phyloP scores from a whole-genome alignment of 1,140 invertebrate species.

The Littorina saxatilis region DNA sequence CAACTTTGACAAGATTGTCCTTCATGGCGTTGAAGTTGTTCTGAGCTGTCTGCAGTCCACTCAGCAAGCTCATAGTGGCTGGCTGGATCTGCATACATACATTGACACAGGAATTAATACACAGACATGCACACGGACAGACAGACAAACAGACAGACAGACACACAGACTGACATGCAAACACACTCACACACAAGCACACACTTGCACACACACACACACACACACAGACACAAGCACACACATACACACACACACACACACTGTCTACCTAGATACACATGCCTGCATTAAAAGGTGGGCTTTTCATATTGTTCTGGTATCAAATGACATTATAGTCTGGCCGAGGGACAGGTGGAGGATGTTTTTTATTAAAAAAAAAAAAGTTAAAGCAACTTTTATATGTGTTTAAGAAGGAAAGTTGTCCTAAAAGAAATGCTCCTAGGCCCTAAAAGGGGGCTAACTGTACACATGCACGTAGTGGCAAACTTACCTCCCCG shows the following conservation, averaged over 20 bases:
- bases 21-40: conserved; percentile 47
- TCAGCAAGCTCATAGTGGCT: conserved; percentile 77
- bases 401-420: too few species aligned
- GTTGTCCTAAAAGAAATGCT: too few species aligned
- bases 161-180: not conserved
- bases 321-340: too few species aligned
- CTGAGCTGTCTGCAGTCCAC: conserved; percentile 39
- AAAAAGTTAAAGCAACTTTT: too few species aligned
- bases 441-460: too few species aligned
- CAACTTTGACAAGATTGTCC: conserved; percentile 42
- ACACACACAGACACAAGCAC: too few species aligned
- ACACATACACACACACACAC: not conserved
- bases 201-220: too few species aligned
- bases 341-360: too few species aligned
- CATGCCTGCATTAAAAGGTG: not conserved
- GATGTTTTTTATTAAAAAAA: too few species aligned
- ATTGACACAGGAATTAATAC: not conserved
- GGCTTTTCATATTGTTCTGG: too few species aligned
- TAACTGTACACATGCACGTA: too few species aligned
- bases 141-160: not conserved
- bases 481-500: not conserved
- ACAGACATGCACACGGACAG: not conserved
- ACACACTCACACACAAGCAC: not conserved
- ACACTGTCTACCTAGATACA: too few species aligned
- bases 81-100: not conserved